Conservation (phyloP, 2,888 invertebrate species). For the Dynastes grantii region DNA sequence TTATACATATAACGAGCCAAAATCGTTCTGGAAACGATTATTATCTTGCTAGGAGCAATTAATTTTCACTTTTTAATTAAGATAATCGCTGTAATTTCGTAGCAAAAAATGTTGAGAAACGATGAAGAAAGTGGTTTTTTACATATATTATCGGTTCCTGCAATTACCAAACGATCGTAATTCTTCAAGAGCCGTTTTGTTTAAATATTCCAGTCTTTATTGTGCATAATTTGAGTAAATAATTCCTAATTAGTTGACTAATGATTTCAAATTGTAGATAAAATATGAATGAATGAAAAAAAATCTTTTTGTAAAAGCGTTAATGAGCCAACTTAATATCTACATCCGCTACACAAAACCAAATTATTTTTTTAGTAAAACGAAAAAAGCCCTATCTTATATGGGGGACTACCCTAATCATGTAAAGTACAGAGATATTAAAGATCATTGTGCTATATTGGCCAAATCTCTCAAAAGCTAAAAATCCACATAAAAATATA, state of each 20-base stretch:
- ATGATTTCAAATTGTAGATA: neutral
- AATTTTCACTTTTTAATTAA: slow-evolving; percentile 45
- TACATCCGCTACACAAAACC: too few species aligned
- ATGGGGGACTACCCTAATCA: too few species aligned
- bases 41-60: slow-evolving; percentile 37
- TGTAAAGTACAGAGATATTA: too few species aligned
- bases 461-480: too few species aligned
- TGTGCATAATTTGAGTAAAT: neutral
- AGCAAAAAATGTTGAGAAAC: slow-evolving; percentile 10
- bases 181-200: neutral
- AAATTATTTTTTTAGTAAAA: too few species aligned
- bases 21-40: slow-evolving; percentile 34
- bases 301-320: too few species aligned
- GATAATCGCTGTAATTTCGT: slow-evolving; percentile 34
- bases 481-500: too few species aligned
- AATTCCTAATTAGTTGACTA: neutral
- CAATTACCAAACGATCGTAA: slow-evolving; percentile 22
- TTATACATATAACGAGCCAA: slow-evolving; percentile 26
- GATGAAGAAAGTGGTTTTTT: neutral
- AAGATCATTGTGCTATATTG: too few species aligned
- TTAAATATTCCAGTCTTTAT: neutral
- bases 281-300: too few species aligned
- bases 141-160: slow-evolving; percentile 21
- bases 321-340: too few species aligned
- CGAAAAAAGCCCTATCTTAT: too few species aligned